These are phyloP conservation scores for Melitaea cinxia DNA, from an alignment of 1,140 invertebrate species.

Conservation along the genomic window DNA sequence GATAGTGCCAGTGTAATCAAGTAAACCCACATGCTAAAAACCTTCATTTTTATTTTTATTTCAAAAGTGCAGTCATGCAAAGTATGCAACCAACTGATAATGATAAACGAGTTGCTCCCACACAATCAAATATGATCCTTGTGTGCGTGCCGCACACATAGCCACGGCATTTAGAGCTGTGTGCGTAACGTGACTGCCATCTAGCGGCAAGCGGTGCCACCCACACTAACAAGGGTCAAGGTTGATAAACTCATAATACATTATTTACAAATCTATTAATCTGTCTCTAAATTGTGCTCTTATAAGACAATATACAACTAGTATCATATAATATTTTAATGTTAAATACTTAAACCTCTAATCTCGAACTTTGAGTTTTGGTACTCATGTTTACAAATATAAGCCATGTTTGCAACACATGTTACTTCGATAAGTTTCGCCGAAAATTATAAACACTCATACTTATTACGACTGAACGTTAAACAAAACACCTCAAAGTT, in stretches of 20 bases:
- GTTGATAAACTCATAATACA: conserved; percentile 72
- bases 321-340: not conserved
- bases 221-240: conserved; percentile 54
- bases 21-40: not conserved
- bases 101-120: conserved; percentile 50
- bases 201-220: conserved; percentile 56
- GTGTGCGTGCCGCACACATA: conserved; percentile 65
- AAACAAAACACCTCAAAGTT: conserved; percentile 50
- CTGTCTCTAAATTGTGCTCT: conserved; percentile 33
- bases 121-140: conserved; percentile 16
- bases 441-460: conserved; percentile 66
- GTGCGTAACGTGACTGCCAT: conserved; percentile 60
- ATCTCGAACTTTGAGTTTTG: conserved; percentile 14
- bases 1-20: not conserved
- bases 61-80: conserved; percentile 33
- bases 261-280: conserved; percentile 66
- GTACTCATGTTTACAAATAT: conserved; percentile 67
- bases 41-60: not conserved
- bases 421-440: conserved; percentile 60
- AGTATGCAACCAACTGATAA: conserved; percentile 50
- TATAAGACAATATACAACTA: conserved; percentile 21
- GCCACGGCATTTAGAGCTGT: conserved; percentile 36
- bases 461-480: conserved; percentile 43
- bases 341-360: not conserved
- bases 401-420: conserved; percentile 58